Evolutionary conservation across 2,888 invertebrate genomes (phyloP).

Genomic region (Branchellion lobata): DNA sequence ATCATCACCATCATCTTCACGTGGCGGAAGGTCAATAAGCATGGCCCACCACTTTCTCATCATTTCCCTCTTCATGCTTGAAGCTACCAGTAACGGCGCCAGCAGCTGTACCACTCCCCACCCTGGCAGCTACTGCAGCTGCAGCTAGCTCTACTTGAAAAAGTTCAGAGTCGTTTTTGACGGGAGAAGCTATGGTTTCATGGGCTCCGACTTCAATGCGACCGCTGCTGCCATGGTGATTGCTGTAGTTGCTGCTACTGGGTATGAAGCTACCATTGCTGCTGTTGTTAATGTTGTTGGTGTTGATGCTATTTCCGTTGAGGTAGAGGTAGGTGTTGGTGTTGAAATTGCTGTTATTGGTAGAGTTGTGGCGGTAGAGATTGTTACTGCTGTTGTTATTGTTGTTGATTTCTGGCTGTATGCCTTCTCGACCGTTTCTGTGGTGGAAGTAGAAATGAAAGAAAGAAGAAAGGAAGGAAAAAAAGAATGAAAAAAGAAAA

Average conservation of each 20-base stretch:
- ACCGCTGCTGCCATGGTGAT: conserved; percentile 4
- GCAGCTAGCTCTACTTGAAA: too few species aligned
- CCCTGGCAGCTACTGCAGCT: too few species aligned
- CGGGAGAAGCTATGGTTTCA: conserved; percentile 27
- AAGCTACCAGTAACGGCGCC: too few species aligned
- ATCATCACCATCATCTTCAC: conserved; percentile 2
- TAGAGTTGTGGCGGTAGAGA: not conserved
- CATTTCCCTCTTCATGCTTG: too few species aligned
- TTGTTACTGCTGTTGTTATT: not conserved
- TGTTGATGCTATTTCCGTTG: too few species aligned
- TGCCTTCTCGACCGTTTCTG: too few species aligned
- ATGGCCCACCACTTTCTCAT: too few species aligned
- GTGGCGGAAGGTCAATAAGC: not conserved
- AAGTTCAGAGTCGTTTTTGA: too few species aligned
- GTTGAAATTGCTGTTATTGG: not conserved
- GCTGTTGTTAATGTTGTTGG: not conserved
- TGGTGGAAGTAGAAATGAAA: not conserved
- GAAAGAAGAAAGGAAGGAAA: too few species aligned
- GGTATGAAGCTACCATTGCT: not conserved
- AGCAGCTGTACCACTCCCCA: too few species aligned
- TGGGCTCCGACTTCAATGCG: conserved; percentile 46
- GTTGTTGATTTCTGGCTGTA: too few species aligned
- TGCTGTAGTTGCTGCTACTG: not conserved
- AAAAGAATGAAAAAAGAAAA: too few species aligned
- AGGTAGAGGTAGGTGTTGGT: not conserved